Conservation (phyloP, 2,113 vertebrate species). For the Alouatta palliata region DNA sequence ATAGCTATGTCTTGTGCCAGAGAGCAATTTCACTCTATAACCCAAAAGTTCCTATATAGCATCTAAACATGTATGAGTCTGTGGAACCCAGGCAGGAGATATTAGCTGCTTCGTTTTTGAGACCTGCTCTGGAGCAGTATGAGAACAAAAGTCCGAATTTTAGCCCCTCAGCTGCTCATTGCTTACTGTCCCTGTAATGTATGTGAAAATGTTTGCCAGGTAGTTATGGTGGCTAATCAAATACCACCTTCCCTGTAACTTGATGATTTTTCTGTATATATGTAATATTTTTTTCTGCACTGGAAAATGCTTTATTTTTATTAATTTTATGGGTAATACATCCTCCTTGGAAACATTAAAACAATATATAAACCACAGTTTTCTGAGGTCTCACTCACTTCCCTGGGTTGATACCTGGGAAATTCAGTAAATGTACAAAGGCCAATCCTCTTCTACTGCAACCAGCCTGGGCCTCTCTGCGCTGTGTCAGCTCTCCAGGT, state of each 20-base stretch:
- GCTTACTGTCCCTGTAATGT: background rate
- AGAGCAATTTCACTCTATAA: background rate
- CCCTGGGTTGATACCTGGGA: background rate
- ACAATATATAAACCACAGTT: background rate
- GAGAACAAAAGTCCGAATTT: background rate
- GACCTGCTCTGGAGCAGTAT: background rate
- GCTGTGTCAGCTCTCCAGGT: too few relatives aligned
- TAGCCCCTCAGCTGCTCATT: background rate
- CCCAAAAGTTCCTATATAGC: background rate
- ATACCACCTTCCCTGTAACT: background rate
- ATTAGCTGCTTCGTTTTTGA: background rate
- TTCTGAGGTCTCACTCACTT: background rate
- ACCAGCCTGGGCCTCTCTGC: background rate
- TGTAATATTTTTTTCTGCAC: background rate
- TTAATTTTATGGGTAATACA: background rate
- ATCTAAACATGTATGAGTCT: background rate
- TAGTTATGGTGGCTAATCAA: background rate
- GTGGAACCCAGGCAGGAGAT: background rate
- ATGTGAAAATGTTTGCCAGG: background rate
- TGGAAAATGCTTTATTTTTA: background rate
- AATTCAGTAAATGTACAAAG: background rate
- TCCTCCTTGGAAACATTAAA: background rate
- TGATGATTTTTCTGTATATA: background rate
- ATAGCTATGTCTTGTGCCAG: background rate
- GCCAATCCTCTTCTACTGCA: background rate